Conservation (phyloP, 2,888 invertebrate species). For the Elegia similella region DNA sequence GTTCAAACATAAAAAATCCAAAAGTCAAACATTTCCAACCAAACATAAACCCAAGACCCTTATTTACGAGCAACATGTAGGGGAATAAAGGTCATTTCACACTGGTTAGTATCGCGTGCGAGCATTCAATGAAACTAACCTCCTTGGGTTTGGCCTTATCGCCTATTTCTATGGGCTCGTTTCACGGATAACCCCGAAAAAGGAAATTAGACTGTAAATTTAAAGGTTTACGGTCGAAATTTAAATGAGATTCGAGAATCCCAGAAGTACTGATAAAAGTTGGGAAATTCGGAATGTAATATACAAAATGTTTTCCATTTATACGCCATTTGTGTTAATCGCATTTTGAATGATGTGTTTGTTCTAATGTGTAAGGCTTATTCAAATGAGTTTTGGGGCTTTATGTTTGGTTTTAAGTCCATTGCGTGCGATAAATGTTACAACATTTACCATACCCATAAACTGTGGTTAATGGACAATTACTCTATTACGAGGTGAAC, state of each 20-base stretch:
- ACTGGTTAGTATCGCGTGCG: conserved; percentile 23
- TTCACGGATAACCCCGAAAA: conserved; percentile 22
- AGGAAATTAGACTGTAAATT: background rate
- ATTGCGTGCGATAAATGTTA: background rate
- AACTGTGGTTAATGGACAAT: background rate
- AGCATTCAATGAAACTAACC: conserved; percentile 25
- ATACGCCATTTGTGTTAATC: background rate
- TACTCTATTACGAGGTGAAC: no score
- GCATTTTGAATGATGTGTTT: background rate
- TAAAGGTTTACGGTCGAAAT: background rate
- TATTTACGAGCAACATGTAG: background rate
- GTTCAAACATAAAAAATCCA: background rate
- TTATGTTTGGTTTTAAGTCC: background rate
- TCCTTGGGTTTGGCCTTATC: conserved; percentile 26
- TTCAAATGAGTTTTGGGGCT: background rate
- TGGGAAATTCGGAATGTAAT: background rate
- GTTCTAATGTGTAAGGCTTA: background rate
- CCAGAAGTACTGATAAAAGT: background rate
- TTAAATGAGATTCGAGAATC: background rate
- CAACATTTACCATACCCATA: background rate
- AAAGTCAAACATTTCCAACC: background rate
- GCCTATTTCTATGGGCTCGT: conserved; percentile 24
- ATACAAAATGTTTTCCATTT: background rate
- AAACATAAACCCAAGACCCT: background rate
- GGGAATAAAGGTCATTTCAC: background rate